Evolutionary conservation across 2,797 vertebrate genomes (phyloP).

Genomic region (Rhinella marina): DNA sequence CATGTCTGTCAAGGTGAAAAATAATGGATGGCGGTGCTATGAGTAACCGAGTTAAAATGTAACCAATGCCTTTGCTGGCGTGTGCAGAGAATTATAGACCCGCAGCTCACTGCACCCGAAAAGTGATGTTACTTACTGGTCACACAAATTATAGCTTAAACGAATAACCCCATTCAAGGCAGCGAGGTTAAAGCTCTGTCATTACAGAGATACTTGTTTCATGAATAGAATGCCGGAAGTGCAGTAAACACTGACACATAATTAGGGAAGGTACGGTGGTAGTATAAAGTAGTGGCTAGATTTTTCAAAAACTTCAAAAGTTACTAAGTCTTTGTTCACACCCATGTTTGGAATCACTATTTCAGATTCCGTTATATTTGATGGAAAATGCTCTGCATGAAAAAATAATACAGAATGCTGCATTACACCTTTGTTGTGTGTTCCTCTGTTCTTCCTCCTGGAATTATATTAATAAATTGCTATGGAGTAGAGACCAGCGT

Average conservation of each 20-base stretch:
- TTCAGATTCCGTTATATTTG: too few species aligned
- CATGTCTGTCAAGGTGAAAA: background rate
- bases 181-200: background rate
- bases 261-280: too few species aligned
- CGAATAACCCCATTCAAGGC: background rate
- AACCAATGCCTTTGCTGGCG: background rate
- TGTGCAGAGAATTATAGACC: background rate
- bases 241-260: background rate
- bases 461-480: too few species aligned
- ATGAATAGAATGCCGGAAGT: background rate
- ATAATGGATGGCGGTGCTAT: background rate
- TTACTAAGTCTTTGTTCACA: too few species aligned
- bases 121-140: background rate
- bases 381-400: too few species aligned
- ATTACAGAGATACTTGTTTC: background rate
- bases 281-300: too few species aligned
- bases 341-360: too few species aligned
- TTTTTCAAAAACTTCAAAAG: too few species aligned
- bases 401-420: too few species aligned
- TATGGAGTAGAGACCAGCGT: too few species aligned
- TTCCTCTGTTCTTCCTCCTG: too few species aligned
- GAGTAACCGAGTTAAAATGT: background rate
- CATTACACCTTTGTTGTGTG: too few species aligned
- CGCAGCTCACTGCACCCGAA: background rate
- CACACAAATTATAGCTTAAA: background rate